Evolutionary conservation across 2,888 invertebrate genomes (phyloP).

Genomic region (Harpalus rubripes): DNA sequence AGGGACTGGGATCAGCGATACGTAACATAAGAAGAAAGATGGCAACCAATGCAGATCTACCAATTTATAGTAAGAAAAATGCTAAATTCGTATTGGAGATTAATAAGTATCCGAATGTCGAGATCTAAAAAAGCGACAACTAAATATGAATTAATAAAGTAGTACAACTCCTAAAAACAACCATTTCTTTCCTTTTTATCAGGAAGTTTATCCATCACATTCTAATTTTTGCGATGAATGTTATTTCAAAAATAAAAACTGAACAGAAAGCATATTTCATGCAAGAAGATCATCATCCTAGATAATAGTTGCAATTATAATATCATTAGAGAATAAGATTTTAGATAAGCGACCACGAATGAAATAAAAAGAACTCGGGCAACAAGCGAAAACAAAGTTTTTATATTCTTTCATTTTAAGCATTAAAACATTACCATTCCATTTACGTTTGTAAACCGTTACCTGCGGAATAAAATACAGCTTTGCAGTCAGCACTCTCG

Average conservation of each 20-base stretch:
- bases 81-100: no score
- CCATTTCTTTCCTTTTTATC: not conserved
- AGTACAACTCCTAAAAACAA: not conserved
- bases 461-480: conserved; percentile 40
- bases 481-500: conserved; percentile 35
- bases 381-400: conserved; percentile 32
- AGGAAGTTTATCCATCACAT: not conserved
- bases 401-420: conserved; percentile 31
- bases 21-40: no score
- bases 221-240: conserved; percentile 38
- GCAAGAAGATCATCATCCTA: conserved; percentile 53
- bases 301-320: conserved; percentile 62
- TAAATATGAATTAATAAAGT: not conserved
- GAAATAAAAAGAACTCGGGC: conserved; percentile 23
- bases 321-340: conserved; percentile 60
- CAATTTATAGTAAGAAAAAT: no score
- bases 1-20: no score
- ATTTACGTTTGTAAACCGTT: conserved; percentile 34
- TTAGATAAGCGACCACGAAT: conserved; percentile 45
- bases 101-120: no score
- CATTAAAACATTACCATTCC: conserved; percentile 46
- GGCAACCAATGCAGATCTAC: no score
- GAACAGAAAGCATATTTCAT: conserved; percentile 50
- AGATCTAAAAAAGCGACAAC: no score
- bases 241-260: conserved; percentile 55